Evolutionary conservation across 1,140 invertebrate species (phyloP), one percentile per base, ranked within the genome.

Genomic region (Eriocheir sinensis): DNA sequence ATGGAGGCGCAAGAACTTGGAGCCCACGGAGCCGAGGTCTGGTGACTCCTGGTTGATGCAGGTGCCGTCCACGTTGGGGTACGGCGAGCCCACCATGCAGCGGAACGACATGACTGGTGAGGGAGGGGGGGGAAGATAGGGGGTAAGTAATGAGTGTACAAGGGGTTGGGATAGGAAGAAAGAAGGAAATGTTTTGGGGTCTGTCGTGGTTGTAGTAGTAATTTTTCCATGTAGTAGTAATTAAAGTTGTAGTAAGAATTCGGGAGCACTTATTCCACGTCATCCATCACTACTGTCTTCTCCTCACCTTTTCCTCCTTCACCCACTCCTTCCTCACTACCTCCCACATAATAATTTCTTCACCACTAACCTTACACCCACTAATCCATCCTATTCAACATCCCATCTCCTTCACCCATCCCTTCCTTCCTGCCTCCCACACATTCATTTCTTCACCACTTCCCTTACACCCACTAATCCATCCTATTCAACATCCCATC

Each of bases 61-160:
- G 1, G 94, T 89, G 17, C 95, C 95, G 89, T 95, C 95, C 30
- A 95, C 95, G 38, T 95, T 95, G 12, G 95, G 95, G 38, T 95
- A 95, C 21, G 95, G 95, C n/a, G 95, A 95, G 21, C 94, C 95
- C 21, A 95, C 95, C 81, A 95, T 83, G n/a, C 95, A 95, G 9
- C 94, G 88, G 88, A 95, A 95, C 0, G 95, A 95, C 94, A 95
- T 95, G 9, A 95, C 95, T 95, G 89, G n/a, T 38, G 38, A 44
- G 81, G 32, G 30, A 41, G 32, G 44, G 30, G 34, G 44, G 6
- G 34, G 17, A 4, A 86, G 30, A 91, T 60, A 91, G 0, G 60
- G 21, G 60, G 6, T 53, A 92, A 30, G 27, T 36, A 6, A 88
- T 21, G 81, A 30, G 1, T 30, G 41, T 34, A 6, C 34, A 32